These are phyloP conservation scores for Sibirionetta formosa DNA, from an alignment of 2,797 vertebrate genomes.

Conservation along the genomic window DNA sequence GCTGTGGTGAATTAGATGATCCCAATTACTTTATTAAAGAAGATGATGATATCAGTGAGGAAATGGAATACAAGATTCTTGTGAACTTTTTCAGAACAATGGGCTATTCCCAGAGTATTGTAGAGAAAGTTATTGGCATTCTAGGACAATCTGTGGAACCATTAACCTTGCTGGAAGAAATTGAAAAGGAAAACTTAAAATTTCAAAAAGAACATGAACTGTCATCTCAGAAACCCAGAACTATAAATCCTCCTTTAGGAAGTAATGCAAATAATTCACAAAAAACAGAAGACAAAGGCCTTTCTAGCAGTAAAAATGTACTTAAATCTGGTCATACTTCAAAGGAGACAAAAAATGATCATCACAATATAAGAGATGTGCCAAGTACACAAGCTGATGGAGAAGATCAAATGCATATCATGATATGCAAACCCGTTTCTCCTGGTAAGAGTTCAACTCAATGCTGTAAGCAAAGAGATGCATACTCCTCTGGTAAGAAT, in stretches of 20 bases:
- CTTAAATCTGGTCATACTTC: slow-evolving; percentile 13
- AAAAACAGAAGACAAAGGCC: slow-evolving; percentile 42
- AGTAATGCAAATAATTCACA: slow-evolving; percentile 20
- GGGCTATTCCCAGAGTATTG: slow-evolving; percentile 94
- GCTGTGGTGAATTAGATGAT: neutral
- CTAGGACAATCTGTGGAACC: slow-evolving; percentile 92
- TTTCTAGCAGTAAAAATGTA: slow-evolving; percentile 22
- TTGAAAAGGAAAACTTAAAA: slow-evolving; percentile 91
- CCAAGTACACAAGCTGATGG: neutral
- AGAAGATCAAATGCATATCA: slow-evolving; percentile 55
- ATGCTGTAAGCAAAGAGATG: slow-evolving; percentile 13
- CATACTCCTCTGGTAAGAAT: slow-evolving; percentile 8
- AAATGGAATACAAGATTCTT: slow-evolving; percentile 87
- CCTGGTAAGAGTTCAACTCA: slow-evolving; percentile 34
- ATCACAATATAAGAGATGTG: neutral
- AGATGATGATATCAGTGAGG: slow-evolving; percentile 76
- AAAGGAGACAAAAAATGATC: slow-evolving; percentile 44
- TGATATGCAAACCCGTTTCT: slow-evolving; percentile 25
- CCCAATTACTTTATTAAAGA: slow-evolving; percentile 55
- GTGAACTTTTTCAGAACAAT: slow-evolving; percentile 98
- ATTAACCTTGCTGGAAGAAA: slow-evolving; percentile 91
- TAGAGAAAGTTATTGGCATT: slow-evolving; percentile 91
- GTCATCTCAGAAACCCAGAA: neutral
- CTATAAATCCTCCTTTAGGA: neutral
- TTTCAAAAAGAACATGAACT: slow-evolving; percentile 64